Evolutionary conservation across 2,113 vertebrate species (phyloP).

Genomic region (Tyrannus savana): DNA sequence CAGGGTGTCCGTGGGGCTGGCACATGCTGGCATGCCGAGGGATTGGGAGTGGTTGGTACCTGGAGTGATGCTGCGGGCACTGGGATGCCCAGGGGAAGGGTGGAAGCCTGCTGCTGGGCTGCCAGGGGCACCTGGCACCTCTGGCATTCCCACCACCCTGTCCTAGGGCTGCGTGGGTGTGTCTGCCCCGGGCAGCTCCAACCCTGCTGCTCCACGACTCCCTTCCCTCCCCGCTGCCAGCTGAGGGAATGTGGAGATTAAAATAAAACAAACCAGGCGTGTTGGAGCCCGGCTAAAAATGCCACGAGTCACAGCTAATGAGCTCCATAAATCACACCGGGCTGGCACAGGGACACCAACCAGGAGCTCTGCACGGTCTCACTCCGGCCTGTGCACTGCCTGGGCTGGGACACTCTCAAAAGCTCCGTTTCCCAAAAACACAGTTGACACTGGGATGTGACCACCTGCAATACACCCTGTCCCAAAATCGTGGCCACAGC

Average conservation of each 20-base stretch:
- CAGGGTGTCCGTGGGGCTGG: neutral
- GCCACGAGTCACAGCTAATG: constrained; percentile 19
- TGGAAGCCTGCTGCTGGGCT: neutral
- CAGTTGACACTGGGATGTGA: neutral
- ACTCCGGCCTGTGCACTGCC: accelerated
- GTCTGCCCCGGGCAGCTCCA: neutral
- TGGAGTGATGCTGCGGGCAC: neutral
- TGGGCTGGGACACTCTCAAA: accelerated
- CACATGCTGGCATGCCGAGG: accelerated
- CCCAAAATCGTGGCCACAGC: neutral
- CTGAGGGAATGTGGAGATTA: constrained; percentile 4
- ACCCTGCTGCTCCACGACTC: neutral
- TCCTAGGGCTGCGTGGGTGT: neutral
- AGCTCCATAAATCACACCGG: constrained; percentile 16
- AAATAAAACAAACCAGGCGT: constrained; percentile 41
- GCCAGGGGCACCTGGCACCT: neutral
- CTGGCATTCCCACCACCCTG: accelerated
- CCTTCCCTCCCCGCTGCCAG: neutral
- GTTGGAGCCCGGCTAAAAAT: neutral
- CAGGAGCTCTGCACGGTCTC: neutral
- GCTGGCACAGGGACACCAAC: accelerated
- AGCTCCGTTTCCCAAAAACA: neutral
- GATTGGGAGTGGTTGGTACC: accelerated
- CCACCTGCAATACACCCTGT: neutral
- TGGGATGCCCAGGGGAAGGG: neutral